Base-by-base conservation (phyloP, 2,113 vertebrate species). In the Gavia stellata region DNA sequence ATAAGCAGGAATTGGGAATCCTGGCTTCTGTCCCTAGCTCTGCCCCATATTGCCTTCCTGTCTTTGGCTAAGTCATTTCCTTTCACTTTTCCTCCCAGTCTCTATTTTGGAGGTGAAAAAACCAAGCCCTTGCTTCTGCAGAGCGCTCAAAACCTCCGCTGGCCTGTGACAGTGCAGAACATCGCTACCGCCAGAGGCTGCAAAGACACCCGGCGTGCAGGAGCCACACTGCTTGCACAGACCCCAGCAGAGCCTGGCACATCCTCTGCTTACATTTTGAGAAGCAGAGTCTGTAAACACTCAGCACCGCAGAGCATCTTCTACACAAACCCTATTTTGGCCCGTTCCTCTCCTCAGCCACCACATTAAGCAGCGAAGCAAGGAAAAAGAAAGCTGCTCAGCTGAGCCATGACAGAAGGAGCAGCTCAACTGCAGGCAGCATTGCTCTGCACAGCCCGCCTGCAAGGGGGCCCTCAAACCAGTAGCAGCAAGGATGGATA, bases 1-100 rank as follows among this genome's bases (percentile, higher is more conserved):
- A 81, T 36, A 47, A 93, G 65, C 47, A 40, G 77, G 29, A 86
- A 86, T 6, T 5, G 7, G n/a, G 75, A 88, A 90, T 81, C 63
- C 82, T 93, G 63, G 53, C 80, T 90, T 38, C 90, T 56, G 29
- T 86, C 86, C 59, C 88, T 28, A 81, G 94, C 47, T 88, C 80
- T 94, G 94, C 44, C 86, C 88, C 81, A 85, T 53, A 93, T 93
- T 96, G 88, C 49, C 68, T 94, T 95, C 96, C 94, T 81, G 67
- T 26, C 90, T 77, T 86, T 38, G 36, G 26, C 63, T 88, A 90
- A 88, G 71, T 88, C 59, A 94, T 74, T 96, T 96, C 90, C 92
- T 93, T 84, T 89, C 29, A 89, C 81, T 96, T 89, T 91, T 97
- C 91, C 92, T 94, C 61, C 31, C 38, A 33, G 59, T 10, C 56